Conservation (phyloP, 2,797 vertebrate genomes). For the Acrocephalus scirpaceus region DNA sequence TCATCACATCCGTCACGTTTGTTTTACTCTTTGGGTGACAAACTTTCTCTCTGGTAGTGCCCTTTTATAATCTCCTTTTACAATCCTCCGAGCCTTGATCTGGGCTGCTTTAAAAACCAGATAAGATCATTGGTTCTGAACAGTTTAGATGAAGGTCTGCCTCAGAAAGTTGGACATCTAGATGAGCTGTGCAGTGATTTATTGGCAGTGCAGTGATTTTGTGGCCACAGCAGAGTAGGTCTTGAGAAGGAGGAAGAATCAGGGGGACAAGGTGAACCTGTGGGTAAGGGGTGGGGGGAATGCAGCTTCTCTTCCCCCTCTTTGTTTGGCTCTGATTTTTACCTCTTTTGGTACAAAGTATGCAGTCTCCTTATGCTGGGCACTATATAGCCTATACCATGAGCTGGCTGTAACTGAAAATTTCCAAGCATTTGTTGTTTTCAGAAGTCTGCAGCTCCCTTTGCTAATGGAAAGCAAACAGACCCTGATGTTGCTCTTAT, state of each 20-base stretch:
- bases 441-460: background rate
- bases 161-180: background rate
- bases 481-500: background rate
- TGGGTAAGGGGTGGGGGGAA: fast-evolving
- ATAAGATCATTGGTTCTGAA: background rate
- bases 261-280: background rate
- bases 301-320: background rate
- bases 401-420: background rate
- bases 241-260: background rate
- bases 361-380: background rate
- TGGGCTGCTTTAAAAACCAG: background rate
- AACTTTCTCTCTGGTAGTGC: background rate
- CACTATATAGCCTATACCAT: background rate
- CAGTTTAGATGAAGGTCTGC: background rate
- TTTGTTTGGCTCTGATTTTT: background rate
- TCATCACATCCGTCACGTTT: background rate
- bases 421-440: background rate
- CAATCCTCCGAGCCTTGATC: background rate
- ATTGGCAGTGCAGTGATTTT: background rate
- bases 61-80: background rate
- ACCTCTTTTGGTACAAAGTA: background rate
- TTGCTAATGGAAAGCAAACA: slow-evolving; percentile 12
- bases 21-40: background rate
- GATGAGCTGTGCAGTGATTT: fast-evolving
- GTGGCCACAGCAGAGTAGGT: background rate